Percentiles rank a stretch among this genome's conserved stretches.
Conservation (phyloP, 2,797 vertebrate genomes). For the Pangasius djambal region DNA sequence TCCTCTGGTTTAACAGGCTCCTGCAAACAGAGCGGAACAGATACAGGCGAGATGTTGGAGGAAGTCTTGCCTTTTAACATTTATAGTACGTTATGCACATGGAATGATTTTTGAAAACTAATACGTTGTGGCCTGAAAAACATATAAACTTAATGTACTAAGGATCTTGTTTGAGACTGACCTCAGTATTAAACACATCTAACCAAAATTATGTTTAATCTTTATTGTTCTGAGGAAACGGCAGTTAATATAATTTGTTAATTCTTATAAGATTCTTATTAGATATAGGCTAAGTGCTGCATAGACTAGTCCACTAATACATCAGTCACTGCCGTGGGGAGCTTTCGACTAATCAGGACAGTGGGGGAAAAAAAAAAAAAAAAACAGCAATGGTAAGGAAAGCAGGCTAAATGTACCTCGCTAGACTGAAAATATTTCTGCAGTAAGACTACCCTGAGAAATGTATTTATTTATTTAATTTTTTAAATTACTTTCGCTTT, state of each 20-base stretch:
- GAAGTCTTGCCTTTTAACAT: neutral
- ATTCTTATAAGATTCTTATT: neutral
- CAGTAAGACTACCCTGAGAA: neutral
- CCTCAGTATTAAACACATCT: neutral
- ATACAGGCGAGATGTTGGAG: neutral
- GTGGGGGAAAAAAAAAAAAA: neutral
- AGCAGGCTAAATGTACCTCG: neutral
- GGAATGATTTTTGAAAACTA: neutral
- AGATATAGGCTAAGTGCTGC: neutral
- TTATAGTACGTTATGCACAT: neutral
- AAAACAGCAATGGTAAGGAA: neutral
- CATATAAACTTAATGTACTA: too few relatives aligned
- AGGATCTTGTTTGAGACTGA: neutral
- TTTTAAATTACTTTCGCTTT: neutral
- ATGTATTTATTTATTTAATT: too few relatives aligned
- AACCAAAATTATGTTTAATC: neutral
- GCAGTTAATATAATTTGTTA: neutral
- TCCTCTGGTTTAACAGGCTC: constrained; percentile 94
- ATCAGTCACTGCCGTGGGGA: neutral
- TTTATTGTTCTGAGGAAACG: neutral
- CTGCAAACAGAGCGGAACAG: constrained; percentile 64
- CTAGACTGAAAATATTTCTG: neutral
- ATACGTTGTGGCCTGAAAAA: neutral
- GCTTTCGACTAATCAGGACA: neutral
- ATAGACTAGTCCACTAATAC: neutral